These are phyloP conservation scores for Acanthochromis polyacanthus DNA, from an alignment of 2,113 vertebrate species.

Conservation along the genomic window DNA sequence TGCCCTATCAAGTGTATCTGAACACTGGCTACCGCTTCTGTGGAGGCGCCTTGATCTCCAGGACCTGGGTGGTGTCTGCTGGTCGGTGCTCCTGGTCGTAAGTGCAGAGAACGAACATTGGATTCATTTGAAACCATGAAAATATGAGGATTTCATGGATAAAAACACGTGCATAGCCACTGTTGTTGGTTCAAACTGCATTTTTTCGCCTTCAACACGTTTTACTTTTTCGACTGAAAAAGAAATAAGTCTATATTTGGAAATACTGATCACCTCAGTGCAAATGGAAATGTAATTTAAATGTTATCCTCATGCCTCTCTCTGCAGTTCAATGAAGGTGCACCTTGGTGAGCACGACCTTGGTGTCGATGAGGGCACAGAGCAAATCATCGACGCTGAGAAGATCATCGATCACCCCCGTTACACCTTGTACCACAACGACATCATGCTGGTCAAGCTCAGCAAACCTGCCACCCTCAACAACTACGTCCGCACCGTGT, in stretches of 20 bases:
- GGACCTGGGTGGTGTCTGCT: slow-evolving; percentile 87
- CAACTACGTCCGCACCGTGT: slow-evolving; percentile 77
- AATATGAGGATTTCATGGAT: no score
- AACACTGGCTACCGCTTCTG: slow-evolving; percentile 84
- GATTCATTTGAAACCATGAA: not conserved
- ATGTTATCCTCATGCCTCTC: not conserved
- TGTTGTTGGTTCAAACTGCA: no score
- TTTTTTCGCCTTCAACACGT: no score
- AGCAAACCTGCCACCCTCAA: slow-evolving; percentile 68
- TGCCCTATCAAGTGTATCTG: slow-evolving; percentile 86
- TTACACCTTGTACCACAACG: slow-evolving; percentile 70
- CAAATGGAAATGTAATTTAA: no score
- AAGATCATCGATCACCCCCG: slow-evolving; percentile 63
- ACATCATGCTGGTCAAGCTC: slow-evolving; percentile 91
- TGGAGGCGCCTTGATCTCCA: slow-evolving; percentile 82
- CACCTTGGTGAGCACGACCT: slow-evolving; percentile 87
- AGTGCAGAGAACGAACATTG: slow-evolving; percentile 49
- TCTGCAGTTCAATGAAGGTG: slow-evolving; percentile 68
- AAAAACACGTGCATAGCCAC: no score
- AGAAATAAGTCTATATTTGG: no score
- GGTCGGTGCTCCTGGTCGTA: slow-evolving; percentile 87
- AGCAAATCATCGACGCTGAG: slow-evolving; percentile 78
- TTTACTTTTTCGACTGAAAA: no score
- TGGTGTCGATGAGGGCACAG: slow-evolving; percentile 69
- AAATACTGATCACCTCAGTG: no score